Evolutionary conservation across 2,113 vertebrate species (phyloP).

Genomic region (Scomber colias): DNA sequence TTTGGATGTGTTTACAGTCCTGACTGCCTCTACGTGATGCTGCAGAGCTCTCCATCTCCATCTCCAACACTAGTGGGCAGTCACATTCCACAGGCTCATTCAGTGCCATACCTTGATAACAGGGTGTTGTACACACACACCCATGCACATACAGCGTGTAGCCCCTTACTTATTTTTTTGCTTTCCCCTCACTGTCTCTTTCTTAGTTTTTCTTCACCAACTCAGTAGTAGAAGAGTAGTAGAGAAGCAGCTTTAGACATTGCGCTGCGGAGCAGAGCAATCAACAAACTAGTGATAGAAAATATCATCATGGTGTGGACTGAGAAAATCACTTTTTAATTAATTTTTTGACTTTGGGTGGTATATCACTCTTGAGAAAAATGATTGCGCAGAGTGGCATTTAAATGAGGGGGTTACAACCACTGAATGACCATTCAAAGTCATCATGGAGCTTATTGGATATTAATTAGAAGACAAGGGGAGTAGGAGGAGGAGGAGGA

Average conservation of each 20-base stretch:
- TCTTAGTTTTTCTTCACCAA: conserved; percentile 33
- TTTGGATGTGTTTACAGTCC: background rate
- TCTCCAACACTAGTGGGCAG: conserved; percentile 78
- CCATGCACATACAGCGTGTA: conserved; percentile 7
- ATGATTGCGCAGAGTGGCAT: conserved; percentile 67
- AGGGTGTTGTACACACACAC: conserved; percentile 23
- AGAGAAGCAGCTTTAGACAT: conserved; percentile 60
- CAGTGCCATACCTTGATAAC: conserved; percentile 33
- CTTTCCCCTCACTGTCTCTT: conserved; percentile 39
- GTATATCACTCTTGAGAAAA: conserved; percentile 72
- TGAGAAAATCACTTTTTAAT: conserved; percentile 78
- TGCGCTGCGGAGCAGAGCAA: conserved; percentile 56
- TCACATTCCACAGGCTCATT: conserved; percentile 65
- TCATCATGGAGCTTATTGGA: conserved; percentile 66
- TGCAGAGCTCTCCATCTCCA: conserved; percentile 42
- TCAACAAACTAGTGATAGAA: conserved; percentile 63
- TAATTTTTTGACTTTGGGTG: conserved; percentile 75
- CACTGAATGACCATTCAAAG: conserved; percentile 72
- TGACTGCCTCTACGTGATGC: conserved; percentile 11
- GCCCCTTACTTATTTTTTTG: conserved; percentile 9
- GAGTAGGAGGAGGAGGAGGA: conserved; percentile 27
- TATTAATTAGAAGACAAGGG: conserved; percentile 70
- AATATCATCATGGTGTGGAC: conserved; percentile 65
- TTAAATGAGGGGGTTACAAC: conserved; percentile 73
- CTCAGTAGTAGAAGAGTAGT: conserved; percentile 16